These are phyloP conservation scores for Odocoileus hemionus DNA, from an alignment of 2,113 vertebrate species.

Conservation along the genomic window DNA sequence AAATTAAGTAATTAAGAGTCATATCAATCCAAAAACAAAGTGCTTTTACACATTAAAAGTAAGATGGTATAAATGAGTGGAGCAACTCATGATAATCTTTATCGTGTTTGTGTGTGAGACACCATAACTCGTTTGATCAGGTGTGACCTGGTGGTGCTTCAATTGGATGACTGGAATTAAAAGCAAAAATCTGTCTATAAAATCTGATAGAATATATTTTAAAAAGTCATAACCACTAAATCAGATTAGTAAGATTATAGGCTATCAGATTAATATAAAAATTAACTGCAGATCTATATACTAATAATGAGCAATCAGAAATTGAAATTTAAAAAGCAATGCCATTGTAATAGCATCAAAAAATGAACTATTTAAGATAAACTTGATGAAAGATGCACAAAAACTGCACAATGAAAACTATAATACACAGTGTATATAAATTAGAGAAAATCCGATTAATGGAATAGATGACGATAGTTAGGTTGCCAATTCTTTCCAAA, in stretches of 20 bases:
- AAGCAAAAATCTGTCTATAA: background rate
- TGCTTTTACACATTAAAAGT: background rate
- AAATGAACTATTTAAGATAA: background rate
- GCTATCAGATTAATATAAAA: background rate
- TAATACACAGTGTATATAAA: background rate
- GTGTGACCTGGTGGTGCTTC: background rate
- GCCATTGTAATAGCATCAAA: background rate
- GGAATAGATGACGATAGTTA: background rate
- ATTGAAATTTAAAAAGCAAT: background rate
- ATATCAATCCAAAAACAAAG: background rate
- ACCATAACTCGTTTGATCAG: background rate
- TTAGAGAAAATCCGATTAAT: background rate
- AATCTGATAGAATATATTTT: background rate
- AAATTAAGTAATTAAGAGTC: background rate
- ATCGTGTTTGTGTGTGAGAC: background rate
- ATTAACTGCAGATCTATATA: background rate
- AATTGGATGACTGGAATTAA: background rate
- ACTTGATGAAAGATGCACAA: background rate
- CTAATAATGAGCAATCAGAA: background rate
- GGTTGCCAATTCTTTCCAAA: background rate
- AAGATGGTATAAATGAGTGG: background rate
- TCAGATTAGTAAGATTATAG: background rate
- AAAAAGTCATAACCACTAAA: background rate
- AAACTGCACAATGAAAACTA: background rate
- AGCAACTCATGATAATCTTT: background rate